A percentile compares a stretch with the other conserved stretches of the same genome.
Conservation (phyloP, 2,888 invertebrate species). For the Sphinx pinastri region DNA sequence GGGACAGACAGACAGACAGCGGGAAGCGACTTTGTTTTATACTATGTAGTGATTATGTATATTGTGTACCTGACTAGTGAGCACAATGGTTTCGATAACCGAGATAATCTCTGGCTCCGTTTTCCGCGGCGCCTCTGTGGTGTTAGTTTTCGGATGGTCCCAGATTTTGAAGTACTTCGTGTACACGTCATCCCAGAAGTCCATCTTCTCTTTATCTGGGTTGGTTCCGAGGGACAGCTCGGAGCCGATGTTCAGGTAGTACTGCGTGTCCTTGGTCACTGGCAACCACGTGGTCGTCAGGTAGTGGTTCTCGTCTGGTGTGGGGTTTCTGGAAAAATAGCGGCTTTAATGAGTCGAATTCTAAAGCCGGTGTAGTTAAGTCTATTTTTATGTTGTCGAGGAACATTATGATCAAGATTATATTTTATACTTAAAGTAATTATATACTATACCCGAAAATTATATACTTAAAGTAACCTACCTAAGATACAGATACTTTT, state of each 20-base stretch:
- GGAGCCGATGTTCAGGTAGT: conserved; percentile 62
- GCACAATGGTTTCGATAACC: conserved; percentile 28
- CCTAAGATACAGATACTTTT: too few relatives aligned
- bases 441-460: too few relatives aligned
- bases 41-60: too few relatives aligned
- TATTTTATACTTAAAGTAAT: too few relatives aligned
- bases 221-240: conserved; percentile 64
- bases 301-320: conserved; percentile 72
- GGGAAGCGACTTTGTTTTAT: too few relatives aligned
- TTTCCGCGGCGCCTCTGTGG: conserved; percentile 40
- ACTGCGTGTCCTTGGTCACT: conserved; percentile 65
- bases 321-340: conserved; percentile 67
- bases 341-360: not conserved
- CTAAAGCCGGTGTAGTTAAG: too few relatives aligned
- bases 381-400: too few relatives aligned
- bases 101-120: conserved; percentile 43
- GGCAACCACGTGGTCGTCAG: conserved; percentile 72
- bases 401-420: too few relatives aligned
- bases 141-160: conserved; percentile 58
- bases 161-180: conserved; percentile 70
- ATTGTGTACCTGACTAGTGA: conserved; percentile 21
- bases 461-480: too few relatives aligned
- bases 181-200: conserved; percentile 73
- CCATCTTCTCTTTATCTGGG: conserved; percentile 71
- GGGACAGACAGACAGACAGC: too few relatives aligned